These are phyloP conservation scores for Drosophila hydei DNA, from an alignment of 1,140 invertebrate species.

Conservation along the genomic window DNA sequence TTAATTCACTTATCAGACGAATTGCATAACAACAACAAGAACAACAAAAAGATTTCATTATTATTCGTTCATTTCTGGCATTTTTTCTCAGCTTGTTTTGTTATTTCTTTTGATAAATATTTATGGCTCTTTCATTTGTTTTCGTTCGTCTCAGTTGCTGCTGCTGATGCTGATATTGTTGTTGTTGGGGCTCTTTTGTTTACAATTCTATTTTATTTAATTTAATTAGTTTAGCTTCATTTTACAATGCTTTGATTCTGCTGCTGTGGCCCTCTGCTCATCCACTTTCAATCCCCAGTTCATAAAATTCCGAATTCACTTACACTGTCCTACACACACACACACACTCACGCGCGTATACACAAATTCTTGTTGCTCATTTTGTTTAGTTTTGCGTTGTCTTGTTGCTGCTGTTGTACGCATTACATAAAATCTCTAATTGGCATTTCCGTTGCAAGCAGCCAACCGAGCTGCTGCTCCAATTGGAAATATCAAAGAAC, in stretches of 20 bases:
- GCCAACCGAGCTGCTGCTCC: conserved; percentile 3
- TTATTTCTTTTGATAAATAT: conserved; percentile 62
- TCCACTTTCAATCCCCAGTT: conserved; percentile 1
- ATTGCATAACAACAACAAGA: conserved; percentile 38
- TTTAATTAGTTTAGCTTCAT: conserved; percentile 75
- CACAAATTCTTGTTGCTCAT: conserved; percentile 44
- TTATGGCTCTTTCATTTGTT: conserved; percentile 59
- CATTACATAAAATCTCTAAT: conserved; percentile 58
- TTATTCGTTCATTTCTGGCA: conserved; percentile 46
- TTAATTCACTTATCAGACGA: conserved; percentile 49
- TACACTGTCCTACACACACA: neutral
- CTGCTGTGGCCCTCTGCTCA: conserved; percentile 1
- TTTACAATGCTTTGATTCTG: conserved; percentile 45
- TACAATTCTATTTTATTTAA: conserved; percentile 73
- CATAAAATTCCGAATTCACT: conserved; percentile 18
- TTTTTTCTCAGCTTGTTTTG: conserved; percentile 47
- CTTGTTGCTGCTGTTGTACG: conserved; percentile 22
- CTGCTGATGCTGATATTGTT: neutral
- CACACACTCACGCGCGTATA: conserved; percentile 6
- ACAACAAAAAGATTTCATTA: conserved; percentile 28
- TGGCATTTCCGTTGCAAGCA: conserved; percentile 52
- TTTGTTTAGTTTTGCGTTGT: conserved; percentile 39
- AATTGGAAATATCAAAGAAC: neutral
- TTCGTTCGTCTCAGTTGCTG: conserved; percentile 27
- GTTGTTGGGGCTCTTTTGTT: conserved; percentile 13